Conservation (phyloP, 2,113 vertebrate species). For the Corvus moneduloides region DNA sequence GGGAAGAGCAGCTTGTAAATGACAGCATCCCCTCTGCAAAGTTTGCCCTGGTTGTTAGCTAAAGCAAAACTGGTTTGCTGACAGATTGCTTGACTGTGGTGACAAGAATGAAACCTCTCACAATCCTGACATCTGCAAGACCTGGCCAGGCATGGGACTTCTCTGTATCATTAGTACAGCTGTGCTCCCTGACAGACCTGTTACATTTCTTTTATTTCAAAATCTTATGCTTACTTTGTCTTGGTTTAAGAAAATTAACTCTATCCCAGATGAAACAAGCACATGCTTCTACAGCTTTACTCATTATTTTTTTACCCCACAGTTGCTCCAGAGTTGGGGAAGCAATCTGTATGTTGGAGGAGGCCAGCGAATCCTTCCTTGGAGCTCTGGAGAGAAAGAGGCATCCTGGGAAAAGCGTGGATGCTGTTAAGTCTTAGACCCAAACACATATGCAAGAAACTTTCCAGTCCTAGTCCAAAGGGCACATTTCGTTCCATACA, state of each 20-base stretch:
- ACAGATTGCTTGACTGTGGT: slow-evolving; percentile 5
- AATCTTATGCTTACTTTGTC: neutral
- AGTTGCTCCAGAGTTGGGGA: neutral
- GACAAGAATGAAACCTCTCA: slow-evolving; percentile 21
- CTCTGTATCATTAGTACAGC: neutral
- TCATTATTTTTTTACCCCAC: neutral
- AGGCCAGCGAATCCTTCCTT: neutral
- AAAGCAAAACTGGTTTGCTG: neutral
- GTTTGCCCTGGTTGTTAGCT: slow-evolving; percentile 46
- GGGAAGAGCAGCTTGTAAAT: neutral
- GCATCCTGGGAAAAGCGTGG: accelerated
- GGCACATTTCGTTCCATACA: neutral
- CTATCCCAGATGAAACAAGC: neutral
- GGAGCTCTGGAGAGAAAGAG: neutral
- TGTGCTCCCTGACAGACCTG: accelerated
- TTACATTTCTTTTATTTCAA: neutral
- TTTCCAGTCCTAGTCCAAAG: neutral
- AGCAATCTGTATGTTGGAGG: neutral
- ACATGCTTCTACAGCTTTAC: neutral
- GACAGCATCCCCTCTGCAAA: neutral
- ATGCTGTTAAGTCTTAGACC: accelerated
- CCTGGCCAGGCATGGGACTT: neutral
- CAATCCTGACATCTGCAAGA: neutral
- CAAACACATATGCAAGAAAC: neutral
- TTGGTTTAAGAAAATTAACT: neutral